A percentile compares a stretch with the other conserved stretches of the same genome.
phyloP scores from a whole-genome alignment of 64 coral and sea anemone genomes.

The Anthopleura sola region DNA sequence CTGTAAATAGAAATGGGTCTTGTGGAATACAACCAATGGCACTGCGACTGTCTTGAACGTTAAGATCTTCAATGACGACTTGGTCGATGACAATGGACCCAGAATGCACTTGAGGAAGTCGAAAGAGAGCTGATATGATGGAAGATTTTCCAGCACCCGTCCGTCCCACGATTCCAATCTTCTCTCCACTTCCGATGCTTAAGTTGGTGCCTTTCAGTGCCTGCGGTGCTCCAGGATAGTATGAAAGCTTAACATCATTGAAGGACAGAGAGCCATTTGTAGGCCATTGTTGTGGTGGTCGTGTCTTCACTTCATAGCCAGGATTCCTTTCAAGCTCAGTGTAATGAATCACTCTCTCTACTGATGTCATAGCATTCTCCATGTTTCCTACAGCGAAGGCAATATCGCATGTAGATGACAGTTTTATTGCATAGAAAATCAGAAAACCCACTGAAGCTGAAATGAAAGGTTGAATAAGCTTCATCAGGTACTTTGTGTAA shows the following conservation, averaged over 20 bases:
- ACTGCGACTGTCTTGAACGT: neutral
- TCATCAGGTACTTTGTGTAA: too few relatives aligned
- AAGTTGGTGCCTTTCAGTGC: neutral
- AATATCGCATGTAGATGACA: too few relatives aligned
- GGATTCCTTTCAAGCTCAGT: neutral
- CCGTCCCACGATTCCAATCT: constrained; percentile 20
- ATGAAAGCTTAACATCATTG: neutral
- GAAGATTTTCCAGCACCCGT: constrained; percentile 28
- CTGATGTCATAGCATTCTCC: constrained; percentile 19
- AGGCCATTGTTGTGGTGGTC: neutral
- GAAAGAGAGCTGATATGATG: neutral
- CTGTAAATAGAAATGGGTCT: constrained; percentile 13
- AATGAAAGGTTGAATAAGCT: too few relatives aligned
- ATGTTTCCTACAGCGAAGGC: too few relatives aligned
- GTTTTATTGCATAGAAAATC: too few relatives aligned
- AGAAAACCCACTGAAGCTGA: too few relatives aligned
- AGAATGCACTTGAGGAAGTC: constrained; percentile 5
- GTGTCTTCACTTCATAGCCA: neutral
- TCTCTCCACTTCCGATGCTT: neutral
- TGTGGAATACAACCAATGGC: constrained; percentile 13
- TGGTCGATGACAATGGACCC: neutral
- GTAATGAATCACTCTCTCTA: constrained; percentile 1
- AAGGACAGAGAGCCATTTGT: neutral
- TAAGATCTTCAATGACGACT: neutral
- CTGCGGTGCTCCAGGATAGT: constrained; percentile 6